Percentiles rank a stretch among this genome's conserved stretches.
phyloP scores from a whole-genome alignment of 2,888 invertebrate species.

The Ecliptopera silaceata region DNA sequence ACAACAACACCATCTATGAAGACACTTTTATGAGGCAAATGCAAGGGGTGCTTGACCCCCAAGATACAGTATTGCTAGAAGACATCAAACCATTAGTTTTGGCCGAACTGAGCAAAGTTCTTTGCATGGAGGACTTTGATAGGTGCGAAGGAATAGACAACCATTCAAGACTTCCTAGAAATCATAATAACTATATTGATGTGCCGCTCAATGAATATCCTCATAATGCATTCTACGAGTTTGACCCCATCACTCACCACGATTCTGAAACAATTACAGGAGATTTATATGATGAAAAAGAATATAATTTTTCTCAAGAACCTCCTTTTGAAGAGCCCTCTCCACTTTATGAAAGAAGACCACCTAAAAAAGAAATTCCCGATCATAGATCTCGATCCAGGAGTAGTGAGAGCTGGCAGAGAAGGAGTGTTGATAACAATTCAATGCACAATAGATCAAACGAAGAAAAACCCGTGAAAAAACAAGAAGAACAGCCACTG shows the following conservation, averaged over 20 bases:
- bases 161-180: slow-evolving; percentile 31
- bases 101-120: slow-evolving; percentile 82
- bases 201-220: slow-evolving; percentile 38
- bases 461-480: slow-evolving; percentile 37
- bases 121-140: slow-evolving; percentile 72
- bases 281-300: slow-evolving; percentile 22
- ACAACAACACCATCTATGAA: slow-evolving; percentile 86
- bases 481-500: slow-evolving; percentile 47
- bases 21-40: slow-evolving; percentile 89
- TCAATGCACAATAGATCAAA: slow-evolving; percentile 27
- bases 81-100: slow-evolving; percentile 84
- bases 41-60: slow-evolving; percentile 83
- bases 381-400: slow-evolving; percentile 32
- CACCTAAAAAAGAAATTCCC: slow-evolving; percentile 35
- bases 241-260: slow-evolving; percentile 32
- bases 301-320: slow-evolving; percentile 31
- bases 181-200: slow-evolving; percentile 39
- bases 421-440: slow-evolving; percentile 45
- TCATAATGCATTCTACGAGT: slow-evolving; percentile 41
- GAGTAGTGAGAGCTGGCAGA: slow-evolving; percentile 38
- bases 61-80: slow-evolving; percentile 80
- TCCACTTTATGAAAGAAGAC: slow-evolving; percentile 55
- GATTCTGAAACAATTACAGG: slow-evolving; percentile 21
- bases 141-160: slow-evolving; percentile 46
- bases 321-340: slow-evolving; percentile 32